Conservation (phyloP, 2,888 invertebrate species). For the Endotricha flammealis region DNA sequence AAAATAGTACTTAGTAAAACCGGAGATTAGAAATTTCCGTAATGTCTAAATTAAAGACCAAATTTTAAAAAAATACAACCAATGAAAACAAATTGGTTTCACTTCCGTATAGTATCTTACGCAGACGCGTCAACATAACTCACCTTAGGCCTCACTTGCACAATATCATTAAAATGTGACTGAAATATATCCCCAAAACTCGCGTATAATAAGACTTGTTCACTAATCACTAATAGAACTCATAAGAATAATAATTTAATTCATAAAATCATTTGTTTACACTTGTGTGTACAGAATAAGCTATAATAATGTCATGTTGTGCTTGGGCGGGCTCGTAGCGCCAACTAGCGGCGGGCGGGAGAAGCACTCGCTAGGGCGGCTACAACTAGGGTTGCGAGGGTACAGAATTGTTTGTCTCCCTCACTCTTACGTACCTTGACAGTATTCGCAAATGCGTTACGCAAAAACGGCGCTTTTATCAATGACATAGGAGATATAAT, state of each 20-base stretch:
- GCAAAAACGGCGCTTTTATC: conserved; percentile 72
- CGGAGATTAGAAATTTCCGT: no score
- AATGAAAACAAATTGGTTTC: no score
- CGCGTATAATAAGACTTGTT: no score
- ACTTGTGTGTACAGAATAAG: conserved; percentile 52
- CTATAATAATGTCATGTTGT: conserved; percentile 54
- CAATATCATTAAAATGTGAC: no score
- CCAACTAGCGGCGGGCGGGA: conserved; percentile 62
- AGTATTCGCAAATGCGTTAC: conserved; percentile 47
- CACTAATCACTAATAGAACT: conserved; percentile 34
- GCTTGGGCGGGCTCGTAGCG: conserved; percentile 66
- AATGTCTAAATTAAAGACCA: no score
- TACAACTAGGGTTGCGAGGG: conserved; percentile 42
- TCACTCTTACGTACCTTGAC: conserved; percentile 55
- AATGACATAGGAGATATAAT: conserved; percentile 67
- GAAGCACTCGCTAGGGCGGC: conserved; percentile 53
- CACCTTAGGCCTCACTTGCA: conserved; percentile 34
- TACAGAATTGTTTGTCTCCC: conserved; percentile 31
- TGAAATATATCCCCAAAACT: no score
- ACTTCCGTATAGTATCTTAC: no score
- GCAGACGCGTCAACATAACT: conserved; percentile 24
- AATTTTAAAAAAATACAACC: no score
- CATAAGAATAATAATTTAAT: conserved; percentile 30
- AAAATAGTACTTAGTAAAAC: no score
- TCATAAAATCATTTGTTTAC: conserved; percentile 66